A percentile compares a stretch with the other conserved stretches of the same genome.
Evolutionary conservation across 2,113 vertebrate species (phyloP).

Genomic region (Lethenteron camtschaticum): DNA sequence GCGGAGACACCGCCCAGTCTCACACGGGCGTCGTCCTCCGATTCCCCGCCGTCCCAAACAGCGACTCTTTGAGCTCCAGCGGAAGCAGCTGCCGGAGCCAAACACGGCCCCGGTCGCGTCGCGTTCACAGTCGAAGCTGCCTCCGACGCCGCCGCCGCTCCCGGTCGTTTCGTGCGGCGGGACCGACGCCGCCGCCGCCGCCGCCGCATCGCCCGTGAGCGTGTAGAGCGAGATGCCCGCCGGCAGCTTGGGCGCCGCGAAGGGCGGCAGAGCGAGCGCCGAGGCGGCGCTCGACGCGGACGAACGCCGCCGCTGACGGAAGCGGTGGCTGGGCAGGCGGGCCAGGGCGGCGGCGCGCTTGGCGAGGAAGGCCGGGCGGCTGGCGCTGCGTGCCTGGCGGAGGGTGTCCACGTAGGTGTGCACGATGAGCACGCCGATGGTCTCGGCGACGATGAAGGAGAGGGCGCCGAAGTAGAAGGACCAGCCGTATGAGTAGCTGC

Average conservation of each 20-base stretch:
- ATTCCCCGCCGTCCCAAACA: slow-evolving; percentile 42
- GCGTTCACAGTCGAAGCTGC: slow-evolving; percentile 37
- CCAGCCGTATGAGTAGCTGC: slow-evolving; percentile 88
- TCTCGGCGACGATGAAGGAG: slow-evolving; percentile 87
- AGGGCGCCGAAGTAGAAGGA: slow-evolving; percentile 95
- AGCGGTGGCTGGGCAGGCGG: slow-evolving; percentile 78
- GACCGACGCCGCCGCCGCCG: slow-evolving; percentile 52
- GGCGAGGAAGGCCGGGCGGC: slow-evolving; percentile 57
- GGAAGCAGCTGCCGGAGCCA: slow-evolving; percentile 88
- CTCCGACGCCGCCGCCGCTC: not conserved
- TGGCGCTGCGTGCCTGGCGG: slow-evolving; percentile 65
- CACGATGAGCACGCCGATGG: slow-evolving; percentile 75
- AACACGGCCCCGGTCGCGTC: not conserved
- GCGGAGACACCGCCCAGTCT: slow-evolving; percentile 13
- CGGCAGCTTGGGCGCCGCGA: slow-evolving; percentile 44
- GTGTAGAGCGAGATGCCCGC: slow-evolving; percentile 92
- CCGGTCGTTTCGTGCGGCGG: slow-evolving; percentile 42
- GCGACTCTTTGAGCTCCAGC: slow-evolving; percentile 65
- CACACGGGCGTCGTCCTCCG: slow-evolving; percentile 86
- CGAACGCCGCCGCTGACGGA: slow-evolving; percentile 47
- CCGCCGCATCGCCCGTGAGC: slow-evolving; percentile 45
- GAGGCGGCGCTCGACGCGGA: slow-evolving; percentile 60
- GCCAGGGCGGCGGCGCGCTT: slow-evolving; percentile 72
- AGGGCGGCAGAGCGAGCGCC: slow-evolving; percentile 41
- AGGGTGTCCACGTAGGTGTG: slow-evolving; percentile 97